phyloP scores from a whole-genome alignment of 2,797 vertebrate genomes.

The Peromyscus aztecus region DNA sequence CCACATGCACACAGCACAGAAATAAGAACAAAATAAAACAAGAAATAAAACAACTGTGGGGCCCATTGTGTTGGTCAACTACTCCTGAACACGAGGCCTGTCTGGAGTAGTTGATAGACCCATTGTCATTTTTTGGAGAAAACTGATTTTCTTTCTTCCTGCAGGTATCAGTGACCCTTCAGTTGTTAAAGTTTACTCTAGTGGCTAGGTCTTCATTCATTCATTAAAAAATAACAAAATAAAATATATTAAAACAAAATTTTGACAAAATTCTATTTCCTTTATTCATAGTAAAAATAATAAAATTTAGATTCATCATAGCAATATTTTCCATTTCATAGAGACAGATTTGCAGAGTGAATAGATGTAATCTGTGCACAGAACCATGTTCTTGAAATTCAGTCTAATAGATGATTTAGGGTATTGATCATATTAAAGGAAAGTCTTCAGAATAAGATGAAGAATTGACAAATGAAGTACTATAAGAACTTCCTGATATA shows the following conservation, averaged over 20 bases:
- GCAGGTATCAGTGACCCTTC: background rate
- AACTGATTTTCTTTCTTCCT: background rate
- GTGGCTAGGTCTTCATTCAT: too few relatives aligned
- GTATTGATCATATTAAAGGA: background rate
- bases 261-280: conserved; percentile 7
- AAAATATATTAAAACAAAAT: background rate
- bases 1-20: background rate
- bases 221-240: background rate
- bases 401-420: background rate
- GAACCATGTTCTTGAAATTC: conserved; percentile 35
- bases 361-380: background rate
- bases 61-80: background rate
- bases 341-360: background rate
- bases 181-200: background rate
- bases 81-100: background rate
- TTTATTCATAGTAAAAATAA: background rate
- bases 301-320: background rate
- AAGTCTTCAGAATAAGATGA: conserved; percentile 22
- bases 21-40: background rate
- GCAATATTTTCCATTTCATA: background rate
- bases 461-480: background rate
- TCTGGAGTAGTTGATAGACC: background rate
- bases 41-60: background rate
- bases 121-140: background rate
- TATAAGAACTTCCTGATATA: background rate